Conservation (phyloP, 2,113 vertebrate species). For the Bothrops jararaca region DNA sequence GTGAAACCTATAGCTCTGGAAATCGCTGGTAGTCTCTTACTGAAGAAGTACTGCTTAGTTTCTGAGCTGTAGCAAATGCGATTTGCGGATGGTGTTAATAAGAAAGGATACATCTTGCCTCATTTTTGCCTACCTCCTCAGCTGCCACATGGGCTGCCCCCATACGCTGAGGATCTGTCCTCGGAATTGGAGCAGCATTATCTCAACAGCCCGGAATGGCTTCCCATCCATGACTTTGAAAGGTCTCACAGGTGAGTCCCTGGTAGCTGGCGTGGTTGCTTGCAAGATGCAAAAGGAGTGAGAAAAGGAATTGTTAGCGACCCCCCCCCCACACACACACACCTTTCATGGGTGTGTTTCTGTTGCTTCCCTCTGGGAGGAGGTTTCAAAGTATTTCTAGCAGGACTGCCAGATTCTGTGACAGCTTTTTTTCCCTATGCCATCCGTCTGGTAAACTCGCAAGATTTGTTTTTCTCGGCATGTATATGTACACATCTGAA, state of each 20-base stretch:
- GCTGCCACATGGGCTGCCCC: slow-evolving; percentile 86
- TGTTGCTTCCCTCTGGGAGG: no score
- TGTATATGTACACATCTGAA: no score
- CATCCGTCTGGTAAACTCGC: no score
- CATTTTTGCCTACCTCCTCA: slow-evolving; percentile 35
- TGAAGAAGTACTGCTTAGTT: not conserved
- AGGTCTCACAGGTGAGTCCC: slow-evolving; percentile 75
- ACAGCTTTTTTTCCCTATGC: no score
- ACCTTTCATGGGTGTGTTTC: no score
- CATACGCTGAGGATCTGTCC: slow-evolving; percentile 76
- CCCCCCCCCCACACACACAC: no score
- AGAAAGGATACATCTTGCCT: not conserved
- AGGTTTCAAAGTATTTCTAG: no score
- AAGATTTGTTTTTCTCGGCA: no score
- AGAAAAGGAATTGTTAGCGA: not conserved
- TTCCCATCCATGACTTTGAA: slow-evolving; percentile 82
- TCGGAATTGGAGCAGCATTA: slow-evolving; percentile 80
- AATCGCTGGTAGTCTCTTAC: not conserved
- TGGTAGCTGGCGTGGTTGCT: not conserved
- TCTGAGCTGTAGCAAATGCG: not conserved
- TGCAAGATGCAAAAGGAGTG: not conserved
- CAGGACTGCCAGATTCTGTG: no score
- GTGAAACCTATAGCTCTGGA: not conserved
- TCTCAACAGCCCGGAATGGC: slow-evolving; percentile 79
- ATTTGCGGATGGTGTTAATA: not conserved